Base-by-base conservation (phyloP, 2,113 vertebrate species). In the Otolemur garnettii region DNA sequence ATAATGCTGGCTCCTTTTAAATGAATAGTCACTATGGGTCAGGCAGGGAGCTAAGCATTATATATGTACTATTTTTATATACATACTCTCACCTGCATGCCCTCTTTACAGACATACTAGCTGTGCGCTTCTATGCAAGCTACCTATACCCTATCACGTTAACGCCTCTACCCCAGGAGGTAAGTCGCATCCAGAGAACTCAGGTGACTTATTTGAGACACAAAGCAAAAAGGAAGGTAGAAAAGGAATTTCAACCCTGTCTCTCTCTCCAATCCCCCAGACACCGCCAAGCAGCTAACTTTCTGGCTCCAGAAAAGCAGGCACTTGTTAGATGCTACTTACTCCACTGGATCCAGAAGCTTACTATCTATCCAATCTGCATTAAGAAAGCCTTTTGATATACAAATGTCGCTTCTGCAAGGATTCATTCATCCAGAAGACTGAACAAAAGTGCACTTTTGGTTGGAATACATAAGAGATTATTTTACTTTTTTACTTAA, bases 341-440 rank as follows among this genome's bases (percentile, higher is more conserved):
- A 53, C 57, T 75, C 87, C 68, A 4, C 4, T 57, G 80, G 71
- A n/a, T 66, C 22, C 3, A 26, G n/a, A 24, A 81, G 30, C 15
- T 84, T 83, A 60, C 4, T 10, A 55, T n/a, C 91, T 87, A 64
- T 71, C 68, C 77, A 81, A 72, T 59, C 7, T 1, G 50, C 11
- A 38, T 94, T 42, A 93, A 93, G 28, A 21, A 87, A 72, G 13
- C n/a, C 87, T 93, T 80, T 5, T 28, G 30, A 74, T 21, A 66
- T 50, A 42, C 1, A 8, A 90, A 7, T 93, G 68, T 71, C 68
- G 2, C 38, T 86, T 97, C 74, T 33, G 9, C 0, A 94, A 75
- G 1, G 12, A 81, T 59, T 90, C 74, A 45, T 87, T 97, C 66
- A 75, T 0, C 87, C 91, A 93, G 83, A 87, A 97, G 80, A 91